phyloP scores from a whole-genome alignment of 2,888 invertebrate species.

The Osmoderma eremita region DNA sequence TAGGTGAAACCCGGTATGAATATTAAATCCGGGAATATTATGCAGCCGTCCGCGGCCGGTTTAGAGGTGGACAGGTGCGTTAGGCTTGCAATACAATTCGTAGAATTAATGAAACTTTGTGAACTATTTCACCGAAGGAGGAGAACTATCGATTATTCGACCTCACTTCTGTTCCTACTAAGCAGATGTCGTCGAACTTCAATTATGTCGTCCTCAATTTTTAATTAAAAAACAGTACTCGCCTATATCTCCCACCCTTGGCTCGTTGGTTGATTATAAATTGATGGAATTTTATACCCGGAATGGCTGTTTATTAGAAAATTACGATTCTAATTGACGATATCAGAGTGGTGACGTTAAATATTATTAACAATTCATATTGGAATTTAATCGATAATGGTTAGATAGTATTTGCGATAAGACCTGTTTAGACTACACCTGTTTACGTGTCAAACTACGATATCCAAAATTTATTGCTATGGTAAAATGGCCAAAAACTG shows the following conservation, averaged over 20 bases:
- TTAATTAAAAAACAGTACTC: slow-evolving; percentile 32
- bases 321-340: neutral
- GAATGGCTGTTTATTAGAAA: slow-evolving; percentile 13
- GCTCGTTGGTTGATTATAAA: neutral
- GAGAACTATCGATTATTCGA: slow-evolving; percentile 31
- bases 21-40: slow-evolving; percentile 44
- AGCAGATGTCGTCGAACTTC: slow-evolving; percentile 33
- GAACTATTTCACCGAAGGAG: slow-evolving; percentile 26
- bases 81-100: slow-evolving; percentile 7
- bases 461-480: too few species aligned
- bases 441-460: too few species aligned
- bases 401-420: too few species aligned
- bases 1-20: slow-evolving; percentile 49
- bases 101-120: slow-evolving; percentile 39
- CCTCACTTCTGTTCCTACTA: slow-evolving; percentile 15
- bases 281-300: slow-evolving; percentile 24
- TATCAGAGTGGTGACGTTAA: neutral
- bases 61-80: slow-evolving; percentile 5
- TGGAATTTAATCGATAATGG: neutral
- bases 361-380: neutral
- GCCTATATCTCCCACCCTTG: neutral
- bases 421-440: too few species aligned
- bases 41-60: slow-evolving; percentile 7
- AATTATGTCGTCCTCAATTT: slow-evolving; percentile 33
- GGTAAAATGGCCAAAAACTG: too few species aligned